Evolutionary conservation across 2,113 vertebrate species (phyloP).

Genomic region (Sialia sialis): DNA sequence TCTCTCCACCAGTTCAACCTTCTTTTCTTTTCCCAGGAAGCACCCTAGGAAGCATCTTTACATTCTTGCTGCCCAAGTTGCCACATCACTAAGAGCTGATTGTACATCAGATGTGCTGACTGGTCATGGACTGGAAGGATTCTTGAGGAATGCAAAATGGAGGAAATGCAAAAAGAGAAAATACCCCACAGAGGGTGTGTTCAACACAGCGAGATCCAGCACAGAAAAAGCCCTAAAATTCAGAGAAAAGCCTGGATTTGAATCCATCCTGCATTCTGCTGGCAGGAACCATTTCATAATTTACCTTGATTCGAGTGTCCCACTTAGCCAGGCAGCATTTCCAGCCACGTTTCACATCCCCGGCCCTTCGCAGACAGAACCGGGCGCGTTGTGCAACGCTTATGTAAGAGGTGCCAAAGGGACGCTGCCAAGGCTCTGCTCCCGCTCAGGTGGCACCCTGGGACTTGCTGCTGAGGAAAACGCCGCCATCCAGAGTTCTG

Average conservation of each 20-base stretch:
- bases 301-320: conserved; percentile 22
- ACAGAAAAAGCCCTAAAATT: neutral
- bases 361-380: neutral
- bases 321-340: conserved; percentile 27
- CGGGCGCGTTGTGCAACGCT: neutral
- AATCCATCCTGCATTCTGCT: fast-evolving
- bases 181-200: fast-evolving
- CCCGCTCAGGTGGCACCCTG: neutral
- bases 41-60: neutral
- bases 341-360: neutral
- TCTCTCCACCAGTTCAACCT: neutral
- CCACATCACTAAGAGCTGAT: neutral
- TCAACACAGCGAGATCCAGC: fast-evolving
- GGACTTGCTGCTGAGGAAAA: neutral
- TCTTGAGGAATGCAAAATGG: neutral
- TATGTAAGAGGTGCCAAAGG: neutral
- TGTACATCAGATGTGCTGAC: neutral
- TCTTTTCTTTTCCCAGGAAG: neutral
- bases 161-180: neutral
- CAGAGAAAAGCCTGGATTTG: neutral
- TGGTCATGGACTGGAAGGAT: neutral
- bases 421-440: neutral
- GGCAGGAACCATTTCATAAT: conserved; percentile 28
- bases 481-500: fast-evolving
- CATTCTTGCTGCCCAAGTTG: neutral